A percentile compares a stretch with the other conserved stretches of the same genome.
Conservation (phyloP, 1,140 invertebrate species). For the Drosophila ercepeae region DNA sequence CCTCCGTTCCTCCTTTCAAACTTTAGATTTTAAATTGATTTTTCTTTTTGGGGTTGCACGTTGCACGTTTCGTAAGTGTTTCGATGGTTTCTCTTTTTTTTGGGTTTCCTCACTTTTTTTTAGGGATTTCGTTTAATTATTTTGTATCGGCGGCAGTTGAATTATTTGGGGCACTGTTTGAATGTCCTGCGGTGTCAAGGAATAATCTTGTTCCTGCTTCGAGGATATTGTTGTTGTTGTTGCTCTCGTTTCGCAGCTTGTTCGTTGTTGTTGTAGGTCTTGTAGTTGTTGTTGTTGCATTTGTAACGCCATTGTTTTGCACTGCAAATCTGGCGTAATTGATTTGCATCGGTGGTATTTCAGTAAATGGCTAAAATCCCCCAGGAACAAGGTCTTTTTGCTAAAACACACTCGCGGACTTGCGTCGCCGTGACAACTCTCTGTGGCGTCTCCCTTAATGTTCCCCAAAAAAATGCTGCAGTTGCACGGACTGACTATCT, state of each 20-base stretch:
- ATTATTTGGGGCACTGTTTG: conserved; percentile 15
- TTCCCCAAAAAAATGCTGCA: neutral
- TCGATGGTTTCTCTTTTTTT: conserved; percentile 9
- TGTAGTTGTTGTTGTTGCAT: conserved; percentile 12
- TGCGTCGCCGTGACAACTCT: neutral
- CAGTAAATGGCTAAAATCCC: conserved; percentile 1
- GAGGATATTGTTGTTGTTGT: conserved; percentile 14
- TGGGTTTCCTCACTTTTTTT: neutral
- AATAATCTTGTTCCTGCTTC: conserved; percentile 1
- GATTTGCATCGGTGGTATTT: conserved; percentile 45
- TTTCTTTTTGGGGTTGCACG: neutral
- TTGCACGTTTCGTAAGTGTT: conserved; percentile 7
- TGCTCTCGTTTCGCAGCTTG: conserved; percentile 3
- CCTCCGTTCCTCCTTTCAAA: neutral
- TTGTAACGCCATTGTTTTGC: conserved; percentile 70
- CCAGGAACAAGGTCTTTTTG: neutral
- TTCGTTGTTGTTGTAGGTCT: conserved; percentile 10
- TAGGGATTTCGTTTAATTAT: neutral
- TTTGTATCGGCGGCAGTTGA: conserved; percentile 8
- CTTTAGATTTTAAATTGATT: neutral
- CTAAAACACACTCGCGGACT: neutral
- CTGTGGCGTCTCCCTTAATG: too few relatives aligned
- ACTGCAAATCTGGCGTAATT: conserved; percentile 63
- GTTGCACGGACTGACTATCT: neutral
- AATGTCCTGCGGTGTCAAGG: conserved; percentile 29